Base-by-base conservation (phyloP, 2,113 vertebrate genomes). In the Pimephales promelas region DNA sequence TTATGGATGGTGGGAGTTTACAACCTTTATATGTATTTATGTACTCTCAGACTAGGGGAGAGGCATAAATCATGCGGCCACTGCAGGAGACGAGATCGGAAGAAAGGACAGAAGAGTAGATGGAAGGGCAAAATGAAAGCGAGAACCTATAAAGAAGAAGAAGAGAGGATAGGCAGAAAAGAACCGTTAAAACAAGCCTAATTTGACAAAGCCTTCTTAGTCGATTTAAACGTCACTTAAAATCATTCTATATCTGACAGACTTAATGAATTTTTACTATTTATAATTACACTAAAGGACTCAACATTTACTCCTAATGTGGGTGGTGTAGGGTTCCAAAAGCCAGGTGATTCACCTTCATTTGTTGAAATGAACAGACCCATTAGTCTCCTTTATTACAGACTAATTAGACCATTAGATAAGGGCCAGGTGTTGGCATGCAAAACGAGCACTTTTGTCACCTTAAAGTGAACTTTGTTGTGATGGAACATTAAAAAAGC, bases 361-460 rank as follows among this genome's bases (percentile, higher is more conserved):
- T 86, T 68, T 86, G 82, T 80, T 82, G 59, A 78, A 64, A 90
- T 90, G 86, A 85, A 88, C 91, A 85, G 86, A 90, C 86, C 87
- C 86, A 91, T 93, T 92, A 91, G 83, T 86, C 90, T 85, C 73
- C 82, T 89, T 89, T 88, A 93, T 93, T 90, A 92, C 86, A 71
- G 75, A 76, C 49, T 89, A 90, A 92, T 92, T 89, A 89, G 40
- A 11, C 81, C 81, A 79, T 85, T 81, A 91, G 90, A 92, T 89
- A 90, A 84, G 82, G 86, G 85, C 85, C 92, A 92, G 90, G 86
- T 92, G 92, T 89, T 92, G 83, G 84, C 82, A 77, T 31, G 70
- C 70, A 49, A 85, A 90, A 86, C 85, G 52, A 40, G 86, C 71
- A 45, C 74, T 66, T 87, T 85, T 82, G 84, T 87, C 86, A 90